Base-by-base conservation (phyloP, 2,113 vertebrate genomes). In the Thunnus thynnus region DNA sequence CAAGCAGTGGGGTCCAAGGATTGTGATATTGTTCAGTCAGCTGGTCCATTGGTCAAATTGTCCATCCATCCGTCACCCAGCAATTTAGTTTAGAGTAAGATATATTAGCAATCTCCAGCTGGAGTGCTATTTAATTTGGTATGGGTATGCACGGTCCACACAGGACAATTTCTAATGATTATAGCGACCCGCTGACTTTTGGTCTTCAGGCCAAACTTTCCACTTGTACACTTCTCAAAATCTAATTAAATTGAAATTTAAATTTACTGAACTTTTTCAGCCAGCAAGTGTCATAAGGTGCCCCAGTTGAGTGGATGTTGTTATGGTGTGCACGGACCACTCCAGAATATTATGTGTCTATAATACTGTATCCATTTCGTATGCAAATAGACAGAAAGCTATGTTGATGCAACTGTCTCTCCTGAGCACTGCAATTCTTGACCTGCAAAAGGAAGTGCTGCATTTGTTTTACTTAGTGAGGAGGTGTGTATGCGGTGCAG, bases 401-500 rank as follows among this genome's bases (percentile, higher is more conserved):
- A 16, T 61, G 55, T n/a, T 47, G 54, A 54, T 75, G 60, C 27
- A 46, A 16, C 51, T 57, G 46, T 30, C 62, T 70, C 48, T 13
- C 41, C 47, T 36, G 47, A 61, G 75, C 61, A 9, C 60, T 54
- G 66, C 52, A 16, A 65, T 66, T 52, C 63, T 55, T 50, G 58
- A 69, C 67, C 76, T 70, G 30, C 36, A 14, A 18, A 9, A 13
- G 20, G 55, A 17, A 77, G 36, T 3, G 3, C 60, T 13, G 57
- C 67, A 55, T 84, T 76, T 77, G 72, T 77, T 77, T 76, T 56
- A 75, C 70, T 82, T 72, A 75, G 69, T 13, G 30, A 41, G 66
- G 12, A 68, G 22, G 32, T 72, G 54, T 50, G 46, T 18, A 16
- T 57, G 51, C 9, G 9, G 55, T 13, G 25, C 56, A 64, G 16